phyloP scores from a whole-genome alignment of 37 sponge, comb jelly and placozoan genomes.

The Eunapius fragilis region DNA sequence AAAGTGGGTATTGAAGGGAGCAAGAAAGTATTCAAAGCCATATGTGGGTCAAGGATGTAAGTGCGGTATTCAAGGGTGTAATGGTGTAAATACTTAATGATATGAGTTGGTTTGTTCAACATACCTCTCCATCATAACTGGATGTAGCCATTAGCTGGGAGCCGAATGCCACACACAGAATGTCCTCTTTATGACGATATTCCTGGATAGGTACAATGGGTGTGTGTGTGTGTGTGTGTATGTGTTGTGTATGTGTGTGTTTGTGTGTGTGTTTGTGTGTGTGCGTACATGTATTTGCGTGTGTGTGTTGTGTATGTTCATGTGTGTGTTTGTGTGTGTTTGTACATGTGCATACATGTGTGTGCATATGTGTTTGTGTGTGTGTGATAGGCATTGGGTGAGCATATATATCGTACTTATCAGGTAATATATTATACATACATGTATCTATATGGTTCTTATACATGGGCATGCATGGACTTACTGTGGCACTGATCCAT shows the following conservation, averaged over 20 bases:
- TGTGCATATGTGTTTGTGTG: background rate
- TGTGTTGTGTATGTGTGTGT: background rate
- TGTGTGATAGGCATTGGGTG: background rate
- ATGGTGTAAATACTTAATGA: background rate
- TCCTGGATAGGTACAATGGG: slow-evolving; percentile 11
- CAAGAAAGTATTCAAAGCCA: too few relatives aligned
- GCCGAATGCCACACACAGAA: slow-evolving; percentile 76
- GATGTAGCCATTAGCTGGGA: slow-evolving; percentile 77
- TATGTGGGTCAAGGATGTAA: too few relatives aligned
- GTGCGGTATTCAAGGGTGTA: background rate
- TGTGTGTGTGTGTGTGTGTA: background rate
- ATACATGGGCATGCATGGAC: background rate
- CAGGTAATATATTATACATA: too few relatives aligned
- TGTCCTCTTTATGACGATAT: slow-evolving; percentile 76
- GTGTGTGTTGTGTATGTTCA: background rate
- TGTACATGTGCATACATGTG: background rate
- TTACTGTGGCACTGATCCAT: slow-evolving; percentile 54
- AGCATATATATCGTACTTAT: too few relatives aligned
- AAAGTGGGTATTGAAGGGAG: too few relatives aligned
- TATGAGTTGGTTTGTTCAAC: background rate
- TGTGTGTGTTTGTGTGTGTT: background rate
- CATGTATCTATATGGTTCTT: too few relatives aligned
- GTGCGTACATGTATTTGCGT: background rate
- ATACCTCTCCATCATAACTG: slow-evolving; percentile 91
- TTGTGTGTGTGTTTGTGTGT: background rate